phyloP scores from a whole-genome alignment of 2,797 vertebrate species.

The Epinephelus awoara region DNA sequence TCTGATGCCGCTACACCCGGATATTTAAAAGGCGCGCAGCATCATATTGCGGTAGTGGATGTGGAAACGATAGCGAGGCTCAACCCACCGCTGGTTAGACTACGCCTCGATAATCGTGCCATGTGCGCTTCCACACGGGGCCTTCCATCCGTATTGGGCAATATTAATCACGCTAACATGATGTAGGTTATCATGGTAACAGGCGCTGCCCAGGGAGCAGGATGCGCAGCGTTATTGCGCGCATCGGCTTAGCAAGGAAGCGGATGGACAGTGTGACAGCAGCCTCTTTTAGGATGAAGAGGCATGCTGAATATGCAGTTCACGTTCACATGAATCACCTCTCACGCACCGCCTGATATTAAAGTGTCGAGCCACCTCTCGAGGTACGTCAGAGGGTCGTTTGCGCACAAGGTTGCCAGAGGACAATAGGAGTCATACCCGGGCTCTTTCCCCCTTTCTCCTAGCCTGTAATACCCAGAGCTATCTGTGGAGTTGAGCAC shows the following conservation, averaged over 20 bases:
- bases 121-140: conserved; percentile 63
- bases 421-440: conserved; percentile 55
- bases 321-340: conserved; percentile 31
- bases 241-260: conserved; percentile 57
- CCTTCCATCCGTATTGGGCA: conserved; percentile 1
- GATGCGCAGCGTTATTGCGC: conserved; percentile 59
- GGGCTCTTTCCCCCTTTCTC: conserved; percentile 24
- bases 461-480: conserved; percentile 45
- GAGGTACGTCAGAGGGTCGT: neutral
- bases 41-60: conserved; percentile 78
- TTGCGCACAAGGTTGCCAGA: conserved; percentile 75
- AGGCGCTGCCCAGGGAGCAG: conserved; percentile 33
- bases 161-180: conserved; percentile 16
- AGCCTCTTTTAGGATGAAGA: conserved; percentile 36
- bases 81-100: conserved; percentile 53
- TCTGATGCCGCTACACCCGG: conserved; percentile 68
- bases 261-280: conserved; percentile 50
- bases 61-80: conserved; percentile 37
- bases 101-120: conserved; percentile 53
- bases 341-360: conserved; percentile 26
- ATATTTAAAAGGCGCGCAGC: conserved; percentile 73
- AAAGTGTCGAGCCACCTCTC: neutral
- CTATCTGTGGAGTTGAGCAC: conserved; percentile 51
- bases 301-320: conserved; percentile 16
- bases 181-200: conserved; percentile 38